Evolutionary conservation across 2,113 vertebrate species (phyloP).

Genomic region (Elaphurus davidianus): DNA sequence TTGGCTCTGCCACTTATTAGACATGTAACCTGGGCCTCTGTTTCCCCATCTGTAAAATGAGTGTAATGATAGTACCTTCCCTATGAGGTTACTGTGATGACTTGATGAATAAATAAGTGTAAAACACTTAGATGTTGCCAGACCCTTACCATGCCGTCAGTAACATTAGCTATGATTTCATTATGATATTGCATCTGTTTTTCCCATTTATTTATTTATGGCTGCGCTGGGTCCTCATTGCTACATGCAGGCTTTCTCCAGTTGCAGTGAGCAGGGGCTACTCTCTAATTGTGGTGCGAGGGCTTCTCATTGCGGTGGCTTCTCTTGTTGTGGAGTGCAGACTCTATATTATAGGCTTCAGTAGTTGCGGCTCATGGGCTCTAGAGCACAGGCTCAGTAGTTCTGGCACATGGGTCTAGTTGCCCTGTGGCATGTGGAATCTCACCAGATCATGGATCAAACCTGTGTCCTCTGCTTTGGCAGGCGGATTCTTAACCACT

Average conservation of each 20-base stretch:
- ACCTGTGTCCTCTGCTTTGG: not conserved
- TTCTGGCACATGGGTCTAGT: not conserved
- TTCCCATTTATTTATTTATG: not conserved
- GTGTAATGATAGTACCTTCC: not conserved
- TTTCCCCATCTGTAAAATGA: slow-evolving; percentile 10
- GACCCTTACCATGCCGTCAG: not conserved
- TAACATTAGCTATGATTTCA: not conserved
- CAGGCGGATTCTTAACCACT: not conserved
- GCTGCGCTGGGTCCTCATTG: not conserved
- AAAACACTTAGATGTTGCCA: not conserved
- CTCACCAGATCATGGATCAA: not conserved
- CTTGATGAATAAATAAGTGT: not conserved
- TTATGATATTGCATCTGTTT: not conserved
- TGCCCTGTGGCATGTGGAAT: not conserved
- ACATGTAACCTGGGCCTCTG: not conserved
- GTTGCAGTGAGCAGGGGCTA: not conserved
- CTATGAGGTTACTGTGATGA: not conserved
- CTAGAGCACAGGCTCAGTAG: not conserved
- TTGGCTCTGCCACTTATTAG: not conserved
- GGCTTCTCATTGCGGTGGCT: not conserved
- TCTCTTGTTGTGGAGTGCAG: not conserved
- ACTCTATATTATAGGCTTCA: not conserved
- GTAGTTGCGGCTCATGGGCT: not conserved
- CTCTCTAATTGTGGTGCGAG: not conserved
- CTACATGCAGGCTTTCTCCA: not conserved